Evolutionary conservation across 2,888 invertebrate species (phyloP).

Genomic region (Argyresthia goedartella): DNA sequence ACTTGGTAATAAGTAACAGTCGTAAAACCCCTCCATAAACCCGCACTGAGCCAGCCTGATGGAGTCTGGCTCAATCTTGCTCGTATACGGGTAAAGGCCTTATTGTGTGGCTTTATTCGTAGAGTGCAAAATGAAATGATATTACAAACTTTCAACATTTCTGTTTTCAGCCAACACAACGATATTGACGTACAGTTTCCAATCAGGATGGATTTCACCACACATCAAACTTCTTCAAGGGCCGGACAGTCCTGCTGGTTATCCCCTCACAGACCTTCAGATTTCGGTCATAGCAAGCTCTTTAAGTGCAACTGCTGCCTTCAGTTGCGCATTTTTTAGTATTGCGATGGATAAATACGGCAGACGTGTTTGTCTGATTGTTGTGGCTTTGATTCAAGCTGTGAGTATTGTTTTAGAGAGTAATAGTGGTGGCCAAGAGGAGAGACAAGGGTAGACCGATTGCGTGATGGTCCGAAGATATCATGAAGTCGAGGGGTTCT

Average conservation of each 20-base stretch:
- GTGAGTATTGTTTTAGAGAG: slow-evolving; percentile 7
- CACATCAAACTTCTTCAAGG: slow-evolving; percentile 30
- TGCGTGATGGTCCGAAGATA: not conserved
- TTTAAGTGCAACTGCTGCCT: slow-evolving; percentile 3
- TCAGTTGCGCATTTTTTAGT: slow-evolving; percentile 3
- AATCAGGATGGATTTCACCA: slow-evolving; percentile 40
- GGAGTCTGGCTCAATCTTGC: too few relatives aligned
- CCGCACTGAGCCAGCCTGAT: too few relatives aligned
- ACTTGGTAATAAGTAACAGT: too few relatives aligned
- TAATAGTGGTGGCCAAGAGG: too few relatives aligned
- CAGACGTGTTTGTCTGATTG: slow-evolving; percentile 4
- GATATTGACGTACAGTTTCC: slow-evolving; percentile 31
- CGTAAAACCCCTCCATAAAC: too few relatives aligned
- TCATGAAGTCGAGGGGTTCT: not conserved
- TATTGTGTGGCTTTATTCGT: not conserved
- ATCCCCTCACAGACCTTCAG: slow-evolving; percentile 20
- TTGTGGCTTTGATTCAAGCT: slow-evolving; percentile 9
- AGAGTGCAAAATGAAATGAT: not conserved
- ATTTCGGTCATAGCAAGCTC: slow-evolving; percentile 11
- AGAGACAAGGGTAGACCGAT: too few relatives aligned
- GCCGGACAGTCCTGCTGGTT: slow-evolving; percentile 20
- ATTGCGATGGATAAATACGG: slow-evolving; percentile 9
- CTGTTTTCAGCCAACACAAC: slow-evolving; percentile 28
- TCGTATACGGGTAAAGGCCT: not conserved
- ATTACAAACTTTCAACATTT: not conserved